Conservation (phyloP, 2,888 invertebrate species). For the Lysandra bellargus region DNA sequence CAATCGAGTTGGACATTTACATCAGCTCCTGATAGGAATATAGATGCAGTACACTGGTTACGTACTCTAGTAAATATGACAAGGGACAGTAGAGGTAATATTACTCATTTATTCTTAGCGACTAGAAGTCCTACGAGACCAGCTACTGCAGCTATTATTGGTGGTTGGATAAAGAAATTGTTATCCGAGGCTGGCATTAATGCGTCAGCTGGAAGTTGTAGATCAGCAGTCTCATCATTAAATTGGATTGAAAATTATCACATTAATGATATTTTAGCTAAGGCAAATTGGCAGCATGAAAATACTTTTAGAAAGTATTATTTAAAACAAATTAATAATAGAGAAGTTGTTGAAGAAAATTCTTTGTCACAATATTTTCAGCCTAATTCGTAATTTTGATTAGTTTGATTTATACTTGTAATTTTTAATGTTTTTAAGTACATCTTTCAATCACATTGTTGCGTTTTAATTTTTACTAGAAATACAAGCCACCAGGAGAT, state of each 20-base stretch:
- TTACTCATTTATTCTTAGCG: neutral
- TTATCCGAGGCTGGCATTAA: neutral
- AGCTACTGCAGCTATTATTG: neutral
- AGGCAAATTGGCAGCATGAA: no score
- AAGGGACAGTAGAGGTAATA: neutral
- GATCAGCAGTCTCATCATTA: no score
- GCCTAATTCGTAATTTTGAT: neutral
- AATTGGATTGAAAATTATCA: no score
- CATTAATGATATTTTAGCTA: no score
- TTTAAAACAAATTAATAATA: neutral
- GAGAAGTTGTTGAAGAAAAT: neutral
- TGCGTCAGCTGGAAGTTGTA: no score
- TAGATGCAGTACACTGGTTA: slow-evolving; percentile 35
- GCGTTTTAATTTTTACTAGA: no score
- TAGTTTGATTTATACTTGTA: no score
- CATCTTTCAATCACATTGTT: no score
- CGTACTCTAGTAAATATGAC: slow-evolving; percentile 7
- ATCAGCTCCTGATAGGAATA: slow-evolving; percentile 34
- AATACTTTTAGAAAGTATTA: no score
- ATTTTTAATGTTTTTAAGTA: neutral
- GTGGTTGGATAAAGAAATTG: neutral
- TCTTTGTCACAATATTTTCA: neutral
- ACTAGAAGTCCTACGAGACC: neutral
- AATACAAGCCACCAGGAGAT: no score
- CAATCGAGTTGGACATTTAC: slow-evolving; percentile 38